Conservation (phyloP, 53 echinoderm and acorn worm genomes). For the Arbacia lixula region DNA sequence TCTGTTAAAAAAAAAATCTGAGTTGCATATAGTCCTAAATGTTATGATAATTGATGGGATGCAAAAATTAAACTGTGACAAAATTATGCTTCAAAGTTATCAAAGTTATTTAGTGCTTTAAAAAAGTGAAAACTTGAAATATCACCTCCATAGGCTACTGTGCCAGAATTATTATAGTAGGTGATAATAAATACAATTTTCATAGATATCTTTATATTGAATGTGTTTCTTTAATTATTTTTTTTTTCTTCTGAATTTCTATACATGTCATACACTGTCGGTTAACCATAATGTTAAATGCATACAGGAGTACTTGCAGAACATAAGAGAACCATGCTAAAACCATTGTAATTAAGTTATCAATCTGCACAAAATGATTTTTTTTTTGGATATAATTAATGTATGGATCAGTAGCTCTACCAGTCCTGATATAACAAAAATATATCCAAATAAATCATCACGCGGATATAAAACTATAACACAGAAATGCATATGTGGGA, state of each 20-base stretch:
- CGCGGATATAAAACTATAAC: no score
- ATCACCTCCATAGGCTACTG: constrained; percentile 40
- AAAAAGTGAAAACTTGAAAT: constrained; percentile 42
- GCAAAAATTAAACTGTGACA: constrained; percentile 42
- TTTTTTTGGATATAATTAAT: no score
- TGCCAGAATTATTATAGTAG: constrained; percentile 28
- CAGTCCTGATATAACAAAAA: no score
- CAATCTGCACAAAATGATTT: no score
- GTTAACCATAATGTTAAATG: no score
- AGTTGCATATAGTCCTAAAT: constrained; percentile 31
- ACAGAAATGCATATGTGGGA: no score
- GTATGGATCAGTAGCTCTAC: no score
- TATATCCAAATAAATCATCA: no score
- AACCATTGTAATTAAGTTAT: no score
- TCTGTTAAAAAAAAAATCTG: constrained; percentile 18
- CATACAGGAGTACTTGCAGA: no score
- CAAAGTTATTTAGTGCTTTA: constrained; percentile 38
- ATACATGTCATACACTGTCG: no score
- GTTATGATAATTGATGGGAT: constrained; percentile 34
- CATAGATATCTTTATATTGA: constrained; percentile 34
- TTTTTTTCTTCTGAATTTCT: constrained; percentile 29
- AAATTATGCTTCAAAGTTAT: constrained; percentile 42
- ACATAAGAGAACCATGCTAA: no score
- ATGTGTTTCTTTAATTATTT: constrained; percentile 37
- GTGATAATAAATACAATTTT: constrained; percentile 34